Evolutionary conservation across 1,140 invertebrate species (phyloP).

Genomic region (Galleria mellonella): DNA sequence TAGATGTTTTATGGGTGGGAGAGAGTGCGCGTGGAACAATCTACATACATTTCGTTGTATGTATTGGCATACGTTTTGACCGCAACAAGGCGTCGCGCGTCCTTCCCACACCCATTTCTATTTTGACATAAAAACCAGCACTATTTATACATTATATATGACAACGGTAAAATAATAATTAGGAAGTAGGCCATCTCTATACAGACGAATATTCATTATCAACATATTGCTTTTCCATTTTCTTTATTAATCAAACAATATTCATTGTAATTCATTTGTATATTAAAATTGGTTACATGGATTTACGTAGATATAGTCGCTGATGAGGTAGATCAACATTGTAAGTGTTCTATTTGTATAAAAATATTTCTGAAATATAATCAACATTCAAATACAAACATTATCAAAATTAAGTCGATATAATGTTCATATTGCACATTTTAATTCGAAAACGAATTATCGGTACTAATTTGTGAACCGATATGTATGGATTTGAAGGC

Average conservation of each 20-base stretch:
- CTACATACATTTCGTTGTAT: neutral
- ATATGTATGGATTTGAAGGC: conserved; percentile 21
- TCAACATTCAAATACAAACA: conserved; percentile 70
- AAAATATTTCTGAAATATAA: conserved; percentile 72
- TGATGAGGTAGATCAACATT: conserved; percentile 65
- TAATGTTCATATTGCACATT: conserved; percentile 61
- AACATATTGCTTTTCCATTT: conserved; percentile 13
- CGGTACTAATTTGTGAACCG: conserved; percentile 23
- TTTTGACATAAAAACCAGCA: no score
- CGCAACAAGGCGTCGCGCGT: neutral
- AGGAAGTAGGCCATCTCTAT: conserved; percentile 35
- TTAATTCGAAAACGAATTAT: conserved; percentile 31
- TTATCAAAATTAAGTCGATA: conserved; percentile 67
- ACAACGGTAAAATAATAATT: conserved; percentile 11
- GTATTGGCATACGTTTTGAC: neutral
- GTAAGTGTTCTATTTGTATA: conserved; percentile 63
- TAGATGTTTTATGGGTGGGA: neutral
- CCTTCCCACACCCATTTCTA: neutral
- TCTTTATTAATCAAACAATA: conserved; percentile 4
- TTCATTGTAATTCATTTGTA: conserved; percentile 3
- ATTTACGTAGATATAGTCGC: conserved; percentile 25
- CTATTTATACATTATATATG: no score
- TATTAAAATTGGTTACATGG: conserved; percentile 6
- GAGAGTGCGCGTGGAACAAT: neutral
- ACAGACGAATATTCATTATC: conserved; percentile 9